Evolutionary conservation across 2,888 invertebrate genomes (phyloP), one percentile per base, ranked within the genome.

Genomic region (Cheiracanthium punctorium): DNA sequence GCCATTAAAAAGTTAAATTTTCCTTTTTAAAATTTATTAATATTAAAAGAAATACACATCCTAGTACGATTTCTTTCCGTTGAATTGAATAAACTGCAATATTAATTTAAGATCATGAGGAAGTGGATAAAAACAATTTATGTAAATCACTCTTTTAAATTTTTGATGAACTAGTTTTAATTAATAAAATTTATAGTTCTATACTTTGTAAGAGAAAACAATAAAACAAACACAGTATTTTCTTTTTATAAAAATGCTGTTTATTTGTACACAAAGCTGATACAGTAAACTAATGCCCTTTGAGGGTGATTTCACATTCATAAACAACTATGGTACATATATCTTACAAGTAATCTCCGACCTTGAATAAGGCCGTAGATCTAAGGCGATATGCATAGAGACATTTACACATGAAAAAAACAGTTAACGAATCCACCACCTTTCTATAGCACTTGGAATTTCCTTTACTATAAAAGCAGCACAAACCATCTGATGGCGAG

Each of bases 211-310:
- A 29, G 30, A 67, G 17, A 69, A n/a, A 41, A 5, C 48, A 74
- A 33, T n/a, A 74, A 41, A 67, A 29, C 29, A 29, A 17, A 70
- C 12, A 1, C 14, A 70, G 17, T 17, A 10, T 58, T 24, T 65
- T 14, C 75, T 52, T 29, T 48, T 64, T 32, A 65, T 37, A 10
- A 76, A 82, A 52, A 52, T 82, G 82, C 82, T 71, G 70, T 32
- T 58, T 81, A 72, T 76, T 82, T 76, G 64, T 71, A 82, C 82
- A 82, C 29, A 82, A 72, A 76, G 82, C 82, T 65, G 64, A 82
- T 71, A 82, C 71, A 69, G 12, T 28, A 67, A n/a, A 67, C 17
- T 67, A 67, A 24, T 20, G 24, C 67, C 67, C 32, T 67, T 30
- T 64, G 70, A 30, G 29, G 29, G 75, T 69, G 33, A 65, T 67